Base-by-base conservation (phyloP, 1,140 invertebrate species). In the Littorina saxatilis region DNA sequence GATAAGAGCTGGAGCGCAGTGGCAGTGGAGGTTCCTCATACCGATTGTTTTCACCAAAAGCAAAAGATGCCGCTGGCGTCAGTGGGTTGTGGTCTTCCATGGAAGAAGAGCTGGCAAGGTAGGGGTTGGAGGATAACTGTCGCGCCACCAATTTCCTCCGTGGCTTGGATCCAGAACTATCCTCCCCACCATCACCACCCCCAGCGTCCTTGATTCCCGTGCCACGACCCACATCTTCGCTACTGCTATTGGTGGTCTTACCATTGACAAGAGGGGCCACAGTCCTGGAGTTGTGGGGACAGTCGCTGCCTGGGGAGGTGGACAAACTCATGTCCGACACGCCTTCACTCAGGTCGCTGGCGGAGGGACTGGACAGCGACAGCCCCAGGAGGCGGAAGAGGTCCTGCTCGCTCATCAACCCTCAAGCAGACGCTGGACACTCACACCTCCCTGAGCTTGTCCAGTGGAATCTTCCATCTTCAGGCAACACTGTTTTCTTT, bases 321-420 rank as follows among this genome's bases (percentile, higher is more conserved):
- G 84, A 85, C 35, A 85, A 35, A 76, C 84, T 85, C 84, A 85
- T 85, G 70, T 83, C 84, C 11, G 81, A 83, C 20, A 80, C 66
- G 2, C 73, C 82, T 66, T 84, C 80, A 35, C 82, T 85, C n/a
- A 83, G 58, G 39, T 81, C 77, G 55, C 80, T 83, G 29, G 52
- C 80, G 52, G 84, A 81, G 1, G 80, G 39, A 52, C 79, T 80
- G 27, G 78, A 81, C 47, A 73, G 40, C 40, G 81, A 55, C 35
- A 72, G 29, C 66, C 63, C 39, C 77, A 52, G 52, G 27, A 74
- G 39, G 72, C 72, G 50, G 70, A 52, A 73, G 63, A 79, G 37
- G 35, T 70, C 50, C 43, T 72, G 40, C 66, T 82, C 61, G 50
- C 50, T 68, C 81, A 82, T 70, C 43, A 78, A 66, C 39, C 63